These are phyloP conservation scores for Chymomyza fuscimana DNA, from an alignment of 2,888 invertebrate species.

Conservation along the genomic window DNA sequence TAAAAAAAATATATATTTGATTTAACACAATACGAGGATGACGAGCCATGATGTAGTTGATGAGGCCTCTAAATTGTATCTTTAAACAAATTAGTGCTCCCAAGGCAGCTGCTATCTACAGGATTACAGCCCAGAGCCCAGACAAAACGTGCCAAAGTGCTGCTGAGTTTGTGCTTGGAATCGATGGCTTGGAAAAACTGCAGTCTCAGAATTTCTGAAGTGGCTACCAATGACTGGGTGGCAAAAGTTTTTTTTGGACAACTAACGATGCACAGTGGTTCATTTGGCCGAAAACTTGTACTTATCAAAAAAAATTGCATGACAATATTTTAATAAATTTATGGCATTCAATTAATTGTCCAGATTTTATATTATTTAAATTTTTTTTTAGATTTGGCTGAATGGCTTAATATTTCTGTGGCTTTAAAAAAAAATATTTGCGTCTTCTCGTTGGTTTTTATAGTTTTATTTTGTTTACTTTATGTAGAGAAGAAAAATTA, in stretches of 20 bases:
- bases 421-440: too few species aligned
- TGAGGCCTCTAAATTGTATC: slow-evolving; percentile 63
- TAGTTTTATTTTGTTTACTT: too few species aligned
- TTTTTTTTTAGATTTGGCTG: too few species aligned
- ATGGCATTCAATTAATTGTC: too few species aligned
- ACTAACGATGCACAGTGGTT: not conserved
- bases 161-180: slow-evolving; percentile 18
- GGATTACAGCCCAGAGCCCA: slow-evolving; percentile 61
- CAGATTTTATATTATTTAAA: too few species aligned
- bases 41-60: not conserved
- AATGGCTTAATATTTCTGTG: too few species aligned
- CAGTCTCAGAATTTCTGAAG: slow-evolving; percentile 41
- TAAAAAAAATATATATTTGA: slow-evolving; percentile 62
- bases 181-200: slow-evolving; percentile 48
- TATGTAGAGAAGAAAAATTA: too few species aligned
- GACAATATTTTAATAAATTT: too few species aligned
- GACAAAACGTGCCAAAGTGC: slow-evolving; percentile 61
- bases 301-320: too few species aligned
- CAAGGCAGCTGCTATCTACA: not conserved
- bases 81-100: slow-evolving; percentile 65
- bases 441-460: too few species aligned
- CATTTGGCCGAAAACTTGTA: too few species aligned
- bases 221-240: slow-evolving; percentile 7
- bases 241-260: not conserved
- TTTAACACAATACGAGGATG: slow-evolving; percentile 54